phyloP scores from a whole-genome alignment of 1,140 invertebrate species.

The Drosophila lowei region DNA sequence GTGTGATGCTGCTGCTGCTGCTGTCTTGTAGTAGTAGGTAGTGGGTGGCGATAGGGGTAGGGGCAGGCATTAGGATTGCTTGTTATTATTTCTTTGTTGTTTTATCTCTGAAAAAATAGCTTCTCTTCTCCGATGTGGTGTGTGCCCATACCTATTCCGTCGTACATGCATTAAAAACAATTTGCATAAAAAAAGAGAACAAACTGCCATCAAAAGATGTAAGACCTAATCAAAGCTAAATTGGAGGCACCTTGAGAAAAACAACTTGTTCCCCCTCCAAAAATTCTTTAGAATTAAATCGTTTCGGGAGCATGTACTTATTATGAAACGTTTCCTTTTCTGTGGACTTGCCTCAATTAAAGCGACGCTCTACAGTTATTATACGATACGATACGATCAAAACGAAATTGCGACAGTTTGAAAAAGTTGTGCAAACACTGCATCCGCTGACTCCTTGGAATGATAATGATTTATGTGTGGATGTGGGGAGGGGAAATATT shows the following conservation, averaged over 20 bases:
- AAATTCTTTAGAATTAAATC: too few relatives aligned
- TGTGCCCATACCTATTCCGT: slow-evolving; percentile 39
- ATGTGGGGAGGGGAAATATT: slow-evolving; percentile 12
- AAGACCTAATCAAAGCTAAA: slow-evolving; percentile 45
- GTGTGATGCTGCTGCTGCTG: slow-evolving; percentile 21
- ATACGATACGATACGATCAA: neutral
- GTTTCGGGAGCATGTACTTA: too few relatives aligned
- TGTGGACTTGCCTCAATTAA: too few relatives aligned
- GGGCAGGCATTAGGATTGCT: slow-evolving; percentile 63
- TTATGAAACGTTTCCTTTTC: too few relatives aligned
- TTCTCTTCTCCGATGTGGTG: slow-evolving; percentile 49
- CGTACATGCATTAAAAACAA: slow-evolving; percentile 65
- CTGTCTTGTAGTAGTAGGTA: slow-evolving; percentile 21
- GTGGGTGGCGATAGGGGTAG: slow-evolving; percentile 29
- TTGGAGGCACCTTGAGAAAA: slow-evolving; percentile 24
- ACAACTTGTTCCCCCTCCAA: neutral
- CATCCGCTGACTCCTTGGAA: slow-evolving; percentile 33
- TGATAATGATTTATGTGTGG: slow-evolving; percentile 42
- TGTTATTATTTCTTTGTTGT: slow-evolving; percentile 76
- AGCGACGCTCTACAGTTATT: neutral
- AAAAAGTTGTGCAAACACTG: slow-evolving; percentile 15
- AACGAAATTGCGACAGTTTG: slow-evolving; percentile 25
- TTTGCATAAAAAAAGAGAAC: slow-evolving; percentile 56
- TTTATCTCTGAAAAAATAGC: slow-evolving; percentile 70
- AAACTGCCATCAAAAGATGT: slow-evolving; percentile 35